phyloP scores from a whole-genome alignment of 1,140 invertebrate species.

The Dinoponera quadriceps region DNA sequence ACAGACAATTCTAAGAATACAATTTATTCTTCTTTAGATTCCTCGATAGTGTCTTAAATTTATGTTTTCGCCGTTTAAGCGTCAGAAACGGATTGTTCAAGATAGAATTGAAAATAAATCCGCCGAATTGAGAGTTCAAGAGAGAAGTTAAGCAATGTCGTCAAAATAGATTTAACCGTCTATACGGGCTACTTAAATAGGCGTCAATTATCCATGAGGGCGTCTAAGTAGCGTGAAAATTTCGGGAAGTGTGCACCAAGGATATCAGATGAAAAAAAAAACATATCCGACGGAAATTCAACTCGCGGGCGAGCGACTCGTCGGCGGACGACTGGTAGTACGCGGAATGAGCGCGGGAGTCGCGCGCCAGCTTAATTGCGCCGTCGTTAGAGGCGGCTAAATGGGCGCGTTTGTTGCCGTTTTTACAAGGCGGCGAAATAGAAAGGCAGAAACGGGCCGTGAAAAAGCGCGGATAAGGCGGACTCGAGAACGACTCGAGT shows the following conservation, averaged over 20 bases:
- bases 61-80: too few relatives aligned
- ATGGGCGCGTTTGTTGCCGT: conserved; percentile 44
- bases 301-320: conserved; percentile 2
- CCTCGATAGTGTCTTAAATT: too few relatives aligned
- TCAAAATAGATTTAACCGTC: too few relatives aligned
- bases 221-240: too few relatives aligned
- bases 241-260: not conserved
- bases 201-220: too few relatives aligned
- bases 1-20: too few relatives aligned
- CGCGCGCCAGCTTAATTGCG: conserved; percentile 42
- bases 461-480: not conserved
- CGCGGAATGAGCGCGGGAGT: conserved; percentile 38
- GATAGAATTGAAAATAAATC: too few relatives aligned
- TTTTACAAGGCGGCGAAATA: conserved; percentile 15
- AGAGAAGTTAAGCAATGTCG: too few relatives aligned
- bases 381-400: conserved; percentile 37
- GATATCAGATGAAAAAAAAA: not conserved
- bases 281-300: not conserved
- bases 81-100: too few relatives aligned
- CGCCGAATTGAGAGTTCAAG: too few relatives aligned
- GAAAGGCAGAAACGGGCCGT: not conserved
- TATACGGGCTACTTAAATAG: too few relatives aligned
- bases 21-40: too few relatives aligned
- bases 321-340: not conserved
- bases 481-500: not conserved